phyloP scores from a whole-genome alignment of 1,140 invertebrate genomes.

The Hydropsyche tenuis region DNA sequence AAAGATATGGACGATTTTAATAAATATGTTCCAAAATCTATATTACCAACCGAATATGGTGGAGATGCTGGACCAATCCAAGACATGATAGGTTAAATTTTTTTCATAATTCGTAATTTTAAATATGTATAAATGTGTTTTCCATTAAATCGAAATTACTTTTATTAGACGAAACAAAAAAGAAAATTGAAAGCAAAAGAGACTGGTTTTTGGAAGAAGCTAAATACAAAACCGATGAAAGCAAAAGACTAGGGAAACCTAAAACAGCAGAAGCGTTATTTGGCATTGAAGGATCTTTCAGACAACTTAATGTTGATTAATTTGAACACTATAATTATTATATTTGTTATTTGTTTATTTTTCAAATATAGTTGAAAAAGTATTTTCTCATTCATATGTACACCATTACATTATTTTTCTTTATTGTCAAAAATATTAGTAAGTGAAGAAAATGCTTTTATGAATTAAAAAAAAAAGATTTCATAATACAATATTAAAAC shows the following conservation, averaged over 20 bases:
- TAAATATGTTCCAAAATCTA: conserved; percentile 59
- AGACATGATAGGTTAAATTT: conserved; percentile 53
- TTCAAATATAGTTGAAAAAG: too few species aligned
- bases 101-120: too few species aligned
- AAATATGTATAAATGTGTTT: neutral
- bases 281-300: conserved; percentile 66
- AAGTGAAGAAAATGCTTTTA: too few species aligned
- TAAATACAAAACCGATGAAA: conserved; percentile 63
- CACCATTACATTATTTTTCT: too few species aligned
- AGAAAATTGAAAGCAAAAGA: conserved; percentile 60
- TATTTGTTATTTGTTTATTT: too few species aligned
- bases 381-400: too few species aligned
- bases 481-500: too few species aligned
- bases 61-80: conserved; percentile 60
- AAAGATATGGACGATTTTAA: conserved; percentile 59
- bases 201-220: conserved; percentile 62
- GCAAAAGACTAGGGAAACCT: conserved; percentile 60
- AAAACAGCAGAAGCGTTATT: conserved; percentile 62
- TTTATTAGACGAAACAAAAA: conserved; percentile 61
- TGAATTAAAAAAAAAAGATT: too few species aligned
- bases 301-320: conserved; percentile 53
- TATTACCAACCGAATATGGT: conserved; percentile 65
- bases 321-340: too few species aligned
- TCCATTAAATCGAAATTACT: neutral
- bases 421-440: too few species aligned